These are phyloP conservation scores for Melanotaenia maccullochi DNA, from an alignment of 2,797 vertebrate species.

Conservation along the genomic window DNA sequence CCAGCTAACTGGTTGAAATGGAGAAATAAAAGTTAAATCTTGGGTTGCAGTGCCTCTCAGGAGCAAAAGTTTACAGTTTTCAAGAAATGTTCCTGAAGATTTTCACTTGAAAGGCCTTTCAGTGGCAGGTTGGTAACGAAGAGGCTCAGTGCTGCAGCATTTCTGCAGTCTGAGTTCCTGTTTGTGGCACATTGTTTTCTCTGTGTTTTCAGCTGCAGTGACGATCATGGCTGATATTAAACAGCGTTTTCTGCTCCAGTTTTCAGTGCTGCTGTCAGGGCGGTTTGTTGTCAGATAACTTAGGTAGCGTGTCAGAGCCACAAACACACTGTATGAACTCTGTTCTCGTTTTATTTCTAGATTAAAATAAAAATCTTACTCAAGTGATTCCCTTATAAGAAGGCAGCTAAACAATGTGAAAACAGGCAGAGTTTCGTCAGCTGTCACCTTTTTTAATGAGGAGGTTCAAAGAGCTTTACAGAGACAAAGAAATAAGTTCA, in stretches of 20 bases:
- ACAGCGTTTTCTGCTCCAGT: neutral
- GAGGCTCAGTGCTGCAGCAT: neutral
- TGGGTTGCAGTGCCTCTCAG: conserved; percentile 36
- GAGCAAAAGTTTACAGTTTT: conserved; percentile 9
- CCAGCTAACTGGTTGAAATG: conserved; percentile 39
- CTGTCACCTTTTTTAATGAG: too few relatives aligned
- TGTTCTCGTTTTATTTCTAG: too few relatives aligned
- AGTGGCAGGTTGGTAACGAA: conserved; percentile 21
- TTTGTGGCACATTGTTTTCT: neutral
- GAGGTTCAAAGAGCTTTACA: too few relatives aligned
- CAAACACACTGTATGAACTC: too few relatives aligned
- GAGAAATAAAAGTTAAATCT: conserved; percentile 35
- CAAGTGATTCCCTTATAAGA: too few relatives aligned
- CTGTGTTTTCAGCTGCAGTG: fast-evolving
- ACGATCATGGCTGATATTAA: neutral
- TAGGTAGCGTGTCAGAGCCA: too few relatives aligned
- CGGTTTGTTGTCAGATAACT: too few relatives aligned
- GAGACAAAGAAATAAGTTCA: too few relatives aligned
- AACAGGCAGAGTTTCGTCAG: too few relatives aligned
- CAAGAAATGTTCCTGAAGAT: conserved; percentile 12
- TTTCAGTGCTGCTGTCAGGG: neutral
- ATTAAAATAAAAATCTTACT: too few relatives aligned
- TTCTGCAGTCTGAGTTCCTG: neutral
- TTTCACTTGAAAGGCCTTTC: conserved; percentile 15
- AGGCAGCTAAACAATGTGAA: too few relatives aligned